Percentiles rank a stretch among this genome's conserved stretches.
Conservation (phyloP, 2,888 invertebrate species). For the Orthosia cruda region DNA sequence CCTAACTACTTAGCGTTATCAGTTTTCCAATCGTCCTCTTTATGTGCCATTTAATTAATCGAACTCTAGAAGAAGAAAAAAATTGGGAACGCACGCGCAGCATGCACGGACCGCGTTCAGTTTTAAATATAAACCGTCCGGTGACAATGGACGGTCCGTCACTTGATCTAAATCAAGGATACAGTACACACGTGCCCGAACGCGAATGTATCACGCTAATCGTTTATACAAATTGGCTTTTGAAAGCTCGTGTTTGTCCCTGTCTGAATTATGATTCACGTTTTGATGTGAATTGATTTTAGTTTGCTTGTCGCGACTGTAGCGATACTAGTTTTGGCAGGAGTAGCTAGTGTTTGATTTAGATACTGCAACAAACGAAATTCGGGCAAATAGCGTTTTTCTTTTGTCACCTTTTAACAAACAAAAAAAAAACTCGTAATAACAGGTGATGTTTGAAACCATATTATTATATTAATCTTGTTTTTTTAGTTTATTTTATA, state of each 20-base stretch:
- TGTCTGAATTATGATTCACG: slow-evolving; percentile 18
- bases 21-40: slow-evolving; percentile 77
- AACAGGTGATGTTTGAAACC: neutral
- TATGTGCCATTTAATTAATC: slow-evolving; percentile 85
- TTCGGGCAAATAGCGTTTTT: neutral
- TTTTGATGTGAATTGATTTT: slow-evolving; percentile 24
- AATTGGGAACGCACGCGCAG: slow-evolving; percentile 76
- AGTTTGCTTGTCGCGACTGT: neutral
- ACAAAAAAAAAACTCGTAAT: neutral
- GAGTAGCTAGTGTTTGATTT: neutral
- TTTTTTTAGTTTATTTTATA: no score
- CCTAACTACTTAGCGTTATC: slow-evolving; percentile 77
- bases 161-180: slow-evolving; percentile 84
- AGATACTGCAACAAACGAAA: neutral
- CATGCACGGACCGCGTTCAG: slow-evolving; percentile 81
- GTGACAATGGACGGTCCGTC: slow-evolving; percentile 88
- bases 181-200: slow-evolving; percentile 68
- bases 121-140: slow-evolving; percentile 85
- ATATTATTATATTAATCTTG: no score
- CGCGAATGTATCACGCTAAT: slow-evolving; percentile 60
- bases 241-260: slow-evolving; percentile 37
- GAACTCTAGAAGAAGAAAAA: slow-evolving; percentile 72
- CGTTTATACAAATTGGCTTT: slow-evolving; percentile 57
- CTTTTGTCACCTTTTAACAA: neutral
- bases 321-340: slow-evolving; percentile 5